Evolutionary conservation across 2,888 invertebrate genomes (phyloP).

Genomic region (Ethmia dodecea): DNA sequence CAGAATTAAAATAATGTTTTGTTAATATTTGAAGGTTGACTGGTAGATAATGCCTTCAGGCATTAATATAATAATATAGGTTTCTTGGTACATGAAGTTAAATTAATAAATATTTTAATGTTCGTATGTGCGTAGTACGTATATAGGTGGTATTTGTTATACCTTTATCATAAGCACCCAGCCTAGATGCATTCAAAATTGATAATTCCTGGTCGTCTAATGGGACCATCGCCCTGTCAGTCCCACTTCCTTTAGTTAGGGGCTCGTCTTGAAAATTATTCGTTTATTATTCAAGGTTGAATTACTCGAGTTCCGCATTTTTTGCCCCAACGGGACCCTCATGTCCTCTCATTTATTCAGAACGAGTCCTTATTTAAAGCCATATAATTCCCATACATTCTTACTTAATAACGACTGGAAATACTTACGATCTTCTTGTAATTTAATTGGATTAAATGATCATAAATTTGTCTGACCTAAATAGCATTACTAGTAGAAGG

Average conservation of each 20-base stretch:
- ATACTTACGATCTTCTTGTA: conserved; percentile 18
- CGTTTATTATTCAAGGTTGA: conserved; percentile 68
- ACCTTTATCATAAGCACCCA: too few relatives aligned
- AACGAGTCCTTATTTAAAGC: conserved; percentile 41
- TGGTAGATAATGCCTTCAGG: too few relatives aligned
- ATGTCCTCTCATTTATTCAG: conserved; percentile 61
- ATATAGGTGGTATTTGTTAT: too few relatives aligned
- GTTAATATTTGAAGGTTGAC: too few relatives aligned
- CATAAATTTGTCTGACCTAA: conserved; percentile 6
- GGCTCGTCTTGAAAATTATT: conserved; percentile 42
- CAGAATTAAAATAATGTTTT: too few relatives aligned
- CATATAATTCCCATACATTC: conserved; percentile 39
- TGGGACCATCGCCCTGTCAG: conserved; percentile 32
- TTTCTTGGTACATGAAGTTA: too few relatives aligned
- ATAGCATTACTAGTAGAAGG: conserved; percentile 5
- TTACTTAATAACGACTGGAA: conserved; percentile 27
- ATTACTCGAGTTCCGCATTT: conserved; percentile 58
- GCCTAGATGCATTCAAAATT: conserved; percentile 30
- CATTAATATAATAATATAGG: too few relatives aligned
- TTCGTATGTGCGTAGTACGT: too few relatives aligned
- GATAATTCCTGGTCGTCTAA: conserved; percentile 41
- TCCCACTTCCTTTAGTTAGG: conserved; percentile 35
- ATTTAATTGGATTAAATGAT: conserved; percentile 17
- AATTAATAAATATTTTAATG: too few relatives aligned
- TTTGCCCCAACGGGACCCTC: conserved; percentile 49